Conservation (phyloP, 2,888 invertebrate genomes). For the Mimachlamys varia region DNA sequence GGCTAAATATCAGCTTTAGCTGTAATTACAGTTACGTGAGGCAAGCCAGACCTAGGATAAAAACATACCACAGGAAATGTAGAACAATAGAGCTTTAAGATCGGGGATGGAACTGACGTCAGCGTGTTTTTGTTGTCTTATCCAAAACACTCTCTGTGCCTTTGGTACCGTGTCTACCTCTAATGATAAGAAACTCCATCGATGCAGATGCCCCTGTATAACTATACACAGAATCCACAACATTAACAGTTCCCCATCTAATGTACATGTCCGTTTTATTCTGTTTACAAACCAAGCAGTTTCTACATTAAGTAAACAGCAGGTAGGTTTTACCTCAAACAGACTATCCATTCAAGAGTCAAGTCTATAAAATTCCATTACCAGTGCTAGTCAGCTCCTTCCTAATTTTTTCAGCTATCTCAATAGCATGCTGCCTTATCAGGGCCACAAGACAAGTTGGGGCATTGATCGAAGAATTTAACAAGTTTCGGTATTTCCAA, state of each 20-base stretch:
- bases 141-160: slow-evolving; percentile 12
- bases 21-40: not conserved
- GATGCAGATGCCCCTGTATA: not conserved
- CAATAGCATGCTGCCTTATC: slow-evolving; percentile 9
- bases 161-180: not conserved
- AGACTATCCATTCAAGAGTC: not conserved
- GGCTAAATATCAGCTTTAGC: not conserved
- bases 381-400: not conserved
- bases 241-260: not conserved
- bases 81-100: slow-evolving; percentile 2
- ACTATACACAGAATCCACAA: not conserved
- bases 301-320: slow-evolving; percentile 20
- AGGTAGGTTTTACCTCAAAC: not conserved
- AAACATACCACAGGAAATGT: slow-evolving; percentile 22
- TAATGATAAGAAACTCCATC: not conserved
- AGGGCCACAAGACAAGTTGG: not conserved
- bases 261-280: not conserved
- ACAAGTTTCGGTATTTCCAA: not conserved
- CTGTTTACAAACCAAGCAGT: not conserved
- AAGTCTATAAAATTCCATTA: not conserved
- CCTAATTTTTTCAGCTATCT: not conserved
- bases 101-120: not conserved
- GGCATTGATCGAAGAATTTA: not conserved
- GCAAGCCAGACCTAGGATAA: slow-evolving; percentile 16
- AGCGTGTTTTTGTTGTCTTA: not conserved